phyloP scores from a whole-genome alignment of 2,113 vertebrate species.

The Cynopterus brachyotis region DNA sequence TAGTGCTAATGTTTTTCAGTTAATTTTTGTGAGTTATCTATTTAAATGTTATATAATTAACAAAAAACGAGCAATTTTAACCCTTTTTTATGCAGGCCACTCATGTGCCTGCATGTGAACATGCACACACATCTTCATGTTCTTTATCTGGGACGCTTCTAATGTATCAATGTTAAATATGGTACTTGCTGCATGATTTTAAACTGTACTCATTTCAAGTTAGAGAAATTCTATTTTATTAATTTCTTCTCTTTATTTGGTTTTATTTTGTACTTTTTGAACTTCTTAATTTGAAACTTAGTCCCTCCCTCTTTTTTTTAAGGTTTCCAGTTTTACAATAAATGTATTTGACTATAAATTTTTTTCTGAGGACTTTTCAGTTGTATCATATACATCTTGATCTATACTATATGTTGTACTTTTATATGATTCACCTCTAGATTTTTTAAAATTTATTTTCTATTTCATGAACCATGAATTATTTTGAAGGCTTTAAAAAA shows the following conservation, averaged over 20 bases:
- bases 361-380: not conserved
- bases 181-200: not conserved
- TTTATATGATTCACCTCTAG: not conserved
- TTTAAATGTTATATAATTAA: not conserved
- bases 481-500: no score
- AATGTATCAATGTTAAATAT: not conserved
- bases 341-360: not conserved
- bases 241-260: not conserved
- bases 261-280: not conserved
- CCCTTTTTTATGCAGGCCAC: not conserved
- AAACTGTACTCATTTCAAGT: not conserved
- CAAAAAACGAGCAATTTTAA: not conserved
- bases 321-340: not conserved
- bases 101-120: rapidly evolving
- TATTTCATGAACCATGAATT: not conserved
- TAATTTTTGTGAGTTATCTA: not conserved
- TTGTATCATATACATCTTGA: not conserved
- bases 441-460: not conserved
- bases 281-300: not conserved
- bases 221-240: not conserved
- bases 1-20: not conserved
- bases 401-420: not conserved
- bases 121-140: not conserved
- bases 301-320: not conserved
- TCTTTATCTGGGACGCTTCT: not conserved